phyloP scores from a whole-genome alignment of 2,113 vertebrate genomes.

The Nyctereutes procyonoides region DNA sequence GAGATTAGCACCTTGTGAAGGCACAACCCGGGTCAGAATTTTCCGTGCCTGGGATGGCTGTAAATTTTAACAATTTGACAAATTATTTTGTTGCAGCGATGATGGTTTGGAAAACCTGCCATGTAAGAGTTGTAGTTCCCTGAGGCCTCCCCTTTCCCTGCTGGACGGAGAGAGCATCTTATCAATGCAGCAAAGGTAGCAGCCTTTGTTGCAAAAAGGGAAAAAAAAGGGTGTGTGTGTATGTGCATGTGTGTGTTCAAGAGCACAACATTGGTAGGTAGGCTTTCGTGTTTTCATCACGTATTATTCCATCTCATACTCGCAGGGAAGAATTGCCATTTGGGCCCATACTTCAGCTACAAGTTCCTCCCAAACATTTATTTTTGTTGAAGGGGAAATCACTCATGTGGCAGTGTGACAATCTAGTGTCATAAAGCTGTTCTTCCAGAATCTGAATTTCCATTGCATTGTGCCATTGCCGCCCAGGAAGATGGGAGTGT shows the following conservation, averaged over 20 bases:
- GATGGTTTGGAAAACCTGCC: slow-evolving; percentile 32
- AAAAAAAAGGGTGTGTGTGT: not conserved
- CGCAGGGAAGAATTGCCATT: not conserved
- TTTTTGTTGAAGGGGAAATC: not conserved
- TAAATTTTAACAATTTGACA: slow-evolving; percentile 82
- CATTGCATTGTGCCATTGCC: not conserved
- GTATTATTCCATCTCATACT: not conserved
- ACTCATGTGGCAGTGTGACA: not conserved
- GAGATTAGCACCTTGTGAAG: slow-evolving; percentile 83
- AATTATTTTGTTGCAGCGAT: slow-evolving; percentile 76
- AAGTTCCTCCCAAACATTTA: not conserved
- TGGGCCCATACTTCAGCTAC: not conserved
- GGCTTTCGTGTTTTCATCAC: slow-evolving; percentile 26
- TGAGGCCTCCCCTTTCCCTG: not conserved
- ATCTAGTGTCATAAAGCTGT: not conserved
- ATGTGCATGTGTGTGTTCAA: not conserved
- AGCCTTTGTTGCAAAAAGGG: not conserved
- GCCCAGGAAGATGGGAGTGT: not conserved
- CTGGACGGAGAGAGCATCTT: not conserved
- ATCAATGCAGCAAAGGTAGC: not conserved
- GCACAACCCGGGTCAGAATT: slow-evolving; percentile 72
- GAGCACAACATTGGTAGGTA: slow-evolving; percentile 42
- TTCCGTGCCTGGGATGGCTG: slow-evolving; percentile 61
- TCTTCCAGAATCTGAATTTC: not conserved
- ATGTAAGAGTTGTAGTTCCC: not conserved